A percentile compares a stretch with the other conserved stretches of the same genome.
phyloP scores from a whole-genome alignment of 2,797 vertebrate genomes.

The Phylloscopus collybita region DNA sequence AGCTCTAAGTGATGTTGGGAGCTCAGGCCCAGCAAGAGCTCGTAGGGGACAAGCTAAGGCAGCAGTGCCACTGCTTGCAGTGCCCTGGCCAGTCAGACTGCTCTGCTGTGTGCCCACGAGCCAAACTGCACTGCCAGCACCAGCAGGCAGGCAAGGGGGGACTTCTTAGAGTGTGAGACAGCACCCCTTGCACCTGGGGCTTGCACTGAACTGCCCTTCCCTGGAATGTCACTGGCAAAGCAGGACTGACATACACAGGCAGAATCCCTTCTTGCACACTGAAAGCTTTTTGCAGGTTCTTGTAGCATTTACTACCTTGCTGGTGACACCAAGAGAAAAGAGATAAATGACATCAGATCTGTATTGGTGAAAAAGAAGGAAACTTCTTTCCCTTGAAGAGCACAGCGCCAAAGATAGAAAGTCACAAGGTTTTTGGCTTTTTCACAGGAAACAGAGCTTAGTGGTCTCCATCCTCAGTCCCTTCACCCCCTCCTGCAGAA shows the following conservation, averaged over 20 bases:
- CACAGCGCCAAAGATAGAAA: background rate
- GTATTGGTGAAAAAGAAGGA: background rate
- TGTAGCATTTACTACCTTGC: background rate
- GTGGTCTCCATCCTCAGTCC: background rate
- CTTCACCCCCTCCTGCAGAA: background rate
- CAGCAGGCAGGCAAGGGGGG: background rate
- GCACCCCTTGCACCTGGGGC: background rate
- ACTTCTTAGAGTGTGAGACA: background rate
- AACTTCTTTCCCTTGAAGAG: background rate
- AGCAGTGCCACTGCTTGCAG: background rate
- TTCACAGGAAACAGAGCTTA: background rate
- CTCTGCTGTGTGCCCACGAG: background rate
- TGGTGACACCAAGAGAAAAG: background rate
- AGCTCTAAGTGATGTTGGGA: background rate
- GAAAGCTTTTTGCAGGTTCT: background rate
- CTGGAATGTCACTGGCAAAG: background rate
- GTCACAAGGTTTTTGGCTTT: background rate
- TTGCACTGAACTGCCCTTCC: background rate
- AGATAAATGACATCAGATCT: background rate
- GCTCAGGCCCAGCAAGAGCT: background rate
- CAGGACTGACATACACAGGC: background rate
- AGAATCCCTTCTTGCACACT: background rate
- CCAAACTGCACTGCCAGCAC: background rate
- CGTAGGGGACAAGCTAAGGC: accelerated
- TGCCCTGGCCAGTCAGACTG: background rate